Evolutionary conservation across 2,888 invertebrate species (phyloP), one percentile per base, ranked within the genome.

Genomic region (Noctua comes): DNA sequence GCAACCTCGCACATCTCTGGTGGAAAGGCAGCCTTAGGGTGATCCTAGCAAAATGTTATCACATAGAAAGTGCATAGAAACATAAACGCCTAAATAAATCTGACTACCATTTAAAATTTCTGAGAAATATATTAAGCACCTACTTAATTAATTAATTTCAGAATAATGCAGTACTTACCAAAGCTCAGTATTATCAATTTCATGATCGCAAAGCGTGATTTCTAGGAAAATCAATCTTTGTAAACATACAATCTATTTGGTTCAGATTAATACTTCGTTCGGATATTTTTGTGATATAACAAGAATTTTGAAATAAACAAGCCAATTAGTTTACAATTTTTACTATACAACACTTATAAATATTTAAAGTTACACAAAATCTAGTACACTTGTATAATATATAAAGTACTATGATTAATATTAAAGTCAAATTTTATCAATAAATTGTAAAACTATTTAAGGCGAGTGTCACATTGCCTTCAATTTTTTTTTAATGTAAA

Each of bases 331-430:
- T 75, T 18, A 40, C 0, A 31, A 7, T 73, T 73, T 79, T 86
- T 83, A 88, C 66, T 83, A 79, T 13, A 83, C 77, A 88, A 72
- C 54, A 68, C 77, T 82, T 86, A 87, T 13, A 76, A 66, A 85
- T 77, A 82, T 57, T 75, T 59, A 70, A 43, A 24, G 16, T 66
- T 40, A 75, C 11, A n/a, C 59, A 76, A 82, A 80, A 72, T 69
- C 43, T 62, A 62, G 62, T 68, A 54, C 48, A 24, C n/a, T 62
- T 31, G 31, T 68, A 54, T 48, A 24, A 62, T 36, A 27, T 36
- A 27, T 27, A 62, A 62, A 4, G 27, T 36, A 66, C n/a, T 75
- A 78, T 21, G 24, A 62, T 77, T 82, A 77, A 40, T 62, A 69
- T 27, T 78, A 75, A 75, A 64, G n/a, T 54, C 79, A 68, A 43